Evolutionary conservation across 2,113 vertebrate species (phyloP), one percentile per base, ranked within the genome.

Genomic region (Oryzias javanicus): DNA sequence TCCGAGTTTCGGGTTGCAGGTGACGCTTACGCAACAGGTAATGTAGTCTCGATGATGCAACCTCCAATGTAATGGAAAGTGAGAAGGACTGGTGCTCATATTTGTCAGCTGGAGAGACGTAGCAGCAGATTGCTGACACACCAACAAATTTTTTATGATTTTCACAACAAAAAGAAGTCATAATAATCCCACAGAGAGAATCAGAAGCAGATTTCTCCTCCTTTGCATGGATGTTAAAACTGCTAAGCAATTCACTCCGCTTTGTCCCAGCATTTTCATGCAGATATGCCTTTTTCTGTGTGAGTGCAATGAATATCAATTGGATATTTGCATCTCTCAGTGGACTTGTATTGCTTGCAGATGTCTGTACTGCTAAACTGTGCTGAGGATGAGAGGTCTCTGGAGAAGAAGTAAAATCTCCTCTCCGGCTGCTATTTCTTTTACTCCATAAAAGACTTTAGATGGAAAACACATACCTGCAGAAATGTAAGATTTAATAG

Each of bases 261-360:
- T 19, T 73, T 35, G 41, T 25, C 41, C 40, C 45, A 27, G 51
- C 46, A 55, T 67, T 56, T 64, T 50, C 62, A 42, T 63, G 57
- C 59, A 76, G 72, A 68, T 69, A 73, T 80, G 76, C 65, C 73
- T 65, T 61, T 66, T 54, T 72, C 60, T 68, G 72, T 74, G 60
- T 51, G 65, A 79, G 61, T 77, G 82, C 70, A 76, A 53, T 79
- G 82, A 81, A 89, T 85, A 80, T 60, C 75, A 88, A 89, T 76
- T 77, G 75, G 52, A 74, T 60, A 86, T 85, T 88, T 89, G 85
- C 82, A 81, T 83, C 57, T 50, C 78, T 80, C 74, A 42, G 55
- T 76, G 76, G 79, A 78, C 60, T 84, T 79, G 35, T 55, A 50
- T 18, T 4, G 41, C 64, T 63, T 50, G 67, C 60, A 70, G 66